Percentiles rank a stretch among this genome's conserved stretches.
Evolutionary conservation across 2,888 invertebrate species (phyloP).

Genomic region (Tanytarsus gracilentus): DNA sequence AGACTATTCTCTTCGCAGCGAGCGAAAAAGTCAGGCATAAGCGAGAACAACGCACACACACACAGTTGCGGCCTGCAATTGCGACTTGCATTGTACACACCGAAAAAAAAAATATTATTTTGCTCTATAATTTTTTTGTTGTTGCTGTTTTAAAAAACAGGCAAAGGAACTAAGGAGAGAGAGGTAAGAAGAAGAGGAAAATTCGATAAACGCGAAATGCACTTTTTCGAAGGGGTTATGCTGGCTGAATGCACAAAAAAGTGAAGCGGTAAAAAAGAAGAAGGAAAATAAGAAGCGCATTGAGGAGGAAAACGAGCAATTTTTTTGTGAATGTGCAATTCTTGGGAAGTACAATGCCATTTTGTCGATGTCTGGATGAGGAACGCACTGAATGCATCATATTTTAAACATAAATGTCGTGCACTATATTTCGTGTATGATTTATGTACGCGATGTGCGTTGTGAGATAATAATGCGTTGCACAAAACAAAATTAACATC

Average conservation of each 20-base stretch:
- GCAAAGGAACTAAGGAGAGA: neutral
- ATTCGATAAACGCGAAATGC: slow-evolving; percentile 25
- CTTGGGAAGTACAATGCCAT: slow-evolving; percentile 21
- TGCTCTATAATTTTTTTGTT: slow-evolving; percentile 13
- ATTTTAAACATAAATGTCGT: slow-evolving; percentile 23
- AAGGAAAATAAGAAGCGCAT: neutral
- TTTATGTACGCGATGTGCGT: slow-evolving; percentile 7
- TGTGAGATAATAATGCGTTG: slow-evolving; percentile 5
- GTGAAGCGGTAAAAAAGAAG: neutral
- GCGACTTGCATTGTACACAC: slow-evolving; percentile 1
- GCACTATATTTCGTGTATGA: slow-evolving; percentile 10
- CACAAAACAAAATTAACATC: too few relatives aligned
- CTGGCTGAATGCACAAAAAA: neutral
- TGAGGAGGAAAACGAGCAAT: neutral
- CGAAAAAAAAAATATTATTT: neutral
- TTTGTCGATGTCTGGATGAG: slow-evolving; percentile 13
- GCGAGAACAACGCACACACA: slow-evolving; percentile 13
- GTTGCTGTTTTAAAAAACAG: slow-evolving; percentile 1
- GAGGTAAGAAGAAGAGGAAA: slow-evolving; percentile 19
- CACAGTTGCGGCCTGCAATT: neutral
- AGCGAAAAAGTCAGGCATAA: neutral
- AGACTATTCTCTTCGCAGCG: neutral
- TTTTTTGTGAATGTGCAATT: neutral
- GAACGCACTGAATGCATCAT: slow-evolving; percentile 4
- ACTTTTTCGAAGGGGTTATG: slow-evolving; percentile 18